Base-by-base conservation (phyloP, 1,140 invertebrate species). In the Eriocheir sinensis region DNA sequence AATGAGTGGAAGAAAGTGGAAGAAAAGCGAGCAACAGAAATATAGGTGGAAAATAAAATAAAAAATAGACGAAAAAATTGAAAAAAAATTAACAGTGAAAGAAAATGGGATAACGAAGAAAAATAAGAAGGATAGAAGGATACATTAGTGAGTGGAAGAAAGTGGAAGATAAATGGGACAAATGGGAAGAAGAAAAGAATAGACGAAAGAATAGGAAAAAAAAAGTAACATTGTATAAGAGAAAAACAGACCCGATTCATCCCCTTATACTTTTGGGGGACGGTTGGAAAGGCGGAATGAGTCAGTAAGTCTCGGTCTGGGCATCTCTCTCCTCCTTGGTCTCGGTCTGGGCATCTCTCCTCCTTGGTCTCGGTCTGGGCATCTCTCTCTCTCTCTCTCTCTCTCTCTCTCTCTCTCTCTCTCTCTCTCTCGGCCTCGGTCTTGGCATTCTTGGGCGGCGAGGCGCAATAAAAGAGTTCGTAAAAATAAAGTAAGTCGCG, bases 331-430 rank as follows among this genome's bases (percentile, higher is more conserved):
- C 60, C 27, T 27, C 27, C 60, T 72, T 27, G 12, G 12, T 72
- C 60, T 72, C 60, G 12, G 12, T 72, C 60, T 72, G 12, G 12
- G 12, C 27, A 12, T 72, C 60, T 72, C 60, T 72, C 60, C 27
- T 27, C 27, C 60, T 72, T 27, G 12, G 12, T 72, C 60, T 72
- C 60, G 12, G 12, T 72, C 60, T 72, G 12, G 12, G 12, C 27
- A 12, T 72, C 60, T 72, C 60, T 72, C 60, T 72, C 60, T 72
- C 60, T 72, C 60, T 72, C 60, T 72, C 60, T 72, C 60, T 27
- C 27, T 27, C 27, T 72, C 60, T 27, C 27, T 27, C 60, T 27
- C 60, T 72, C 60, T 72, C 60, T 72, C 60, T 72, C 60, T 72
- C 60, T 72, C n/a, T 0, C 15, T 1, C n/a, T n/a, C 15, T 72